A percentile compares a stretch with the other conserved stretches of the same genome.
Evolutionary conservation across 2,113 vertebrate genomes (phyloP).

Genomic region (Reinhardtius hippoglossoides): DNA sequence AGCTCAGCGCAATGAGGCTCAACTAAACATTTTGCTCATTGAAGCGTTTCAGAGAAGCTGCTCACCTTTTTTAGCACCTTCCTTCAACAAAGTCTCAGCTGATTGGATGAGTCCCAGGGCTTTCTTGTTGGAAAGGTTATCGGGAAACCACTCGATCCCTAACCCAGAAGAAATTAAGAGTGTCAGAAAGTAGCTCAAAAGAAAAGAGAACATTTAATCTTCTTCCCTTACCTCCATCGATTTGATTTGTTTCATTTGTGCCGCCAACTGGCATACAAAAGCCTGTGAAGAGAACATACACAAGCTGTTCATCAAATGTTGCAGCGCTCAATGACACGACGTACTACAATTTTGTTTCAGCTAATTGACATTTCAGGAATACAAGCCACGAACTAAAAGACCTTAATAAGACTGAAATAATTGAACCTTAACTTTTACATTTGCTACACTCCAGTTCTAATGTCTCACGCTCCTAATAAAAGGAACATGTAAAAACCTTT

Average conservation of each 20-base stretch:
- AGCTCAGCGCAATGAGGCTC: no score
- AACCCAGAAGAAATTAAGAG: not conserved
- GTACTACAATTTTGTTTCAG: not conserved
- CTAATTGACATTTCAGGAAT: not conserved
- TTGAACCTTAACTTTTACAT: not conserved
- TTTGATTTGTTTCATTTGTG: not conserved
- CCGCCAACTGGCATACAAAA: not conserved
- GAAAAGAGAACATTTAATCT: not conserved
- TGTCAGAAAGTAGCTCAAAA: not conserved
- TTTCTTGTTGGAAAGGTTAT: not conserved
- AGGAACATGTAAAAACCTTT: constrained; percentile 10
- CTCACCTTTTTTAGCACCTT: constrained; percentile 22
- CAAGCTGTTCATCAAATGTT: not conserved
- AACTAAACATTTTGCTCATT: no score
- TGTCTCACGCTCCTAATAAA: no score
- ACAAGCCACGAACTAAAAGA: not conserved
- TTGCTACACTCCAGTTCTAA: not conserved
- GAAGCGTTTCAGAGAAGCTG: not conserved
- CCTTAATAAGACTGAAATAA: not conserved
- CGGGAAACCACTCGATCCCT: constrained; percentile 12
- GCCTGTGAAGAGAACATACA: not conserved
- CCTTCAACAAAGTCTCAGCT: not conserved
- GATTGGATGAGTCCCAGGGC: constrained; percentile 10
- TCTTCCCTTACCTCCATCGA: not conserved
- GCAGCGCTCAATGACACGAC: no score